Percentiles rank a stretch among this genome's conserved stretches.
Conservation (phyloP, 2,797 vertebrate species). For the Neostethus bicornis region DNA sequence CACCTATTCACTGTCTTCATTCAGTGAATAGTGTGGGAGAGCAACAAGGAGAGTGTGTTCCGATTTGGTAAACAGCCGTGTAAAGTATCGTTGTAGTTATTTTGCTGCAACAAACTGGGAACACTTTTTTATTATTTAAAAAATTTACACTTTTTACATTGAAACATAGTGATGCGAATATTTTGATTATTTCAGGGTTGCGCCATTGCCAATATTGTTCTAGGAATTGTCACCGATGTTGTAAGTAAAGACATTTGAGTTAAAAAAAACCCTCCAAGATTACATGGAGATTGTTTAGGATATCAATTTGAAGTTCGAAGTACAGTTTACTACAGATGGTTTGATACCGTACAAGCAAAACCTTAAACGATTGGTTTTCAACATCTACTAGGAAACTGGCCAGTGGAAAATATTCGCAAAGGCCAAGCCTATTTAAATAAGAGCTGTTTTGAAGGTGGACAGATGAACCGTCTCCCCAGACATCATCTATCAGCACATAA, state of each 20-base stretch:
- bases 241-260: conserved; percentile 42
- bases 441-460: background rate
- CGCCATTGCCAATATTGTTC: no score
- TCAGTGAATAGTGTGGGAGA: no score
- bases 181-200: no score
- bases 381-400: background rate
- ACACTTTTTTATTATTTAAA: no score
- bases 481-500: background rate
- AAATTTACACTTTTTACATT: no score
- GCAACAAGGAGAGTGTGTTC: no score
- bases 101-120: no score
- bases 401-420: background rate
- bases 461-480: background rate
- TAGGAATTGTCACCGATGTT: no score
- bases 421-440: background rate
- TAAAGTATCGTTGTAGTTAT: no score
- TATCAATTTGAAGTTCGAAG: background rate
- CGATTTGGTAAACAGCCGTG: no score
- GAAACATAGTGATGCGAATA: no score
- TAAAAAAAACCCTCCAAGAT: conserved; percentile 8
- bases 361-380: background rate
- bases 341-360: background rate
- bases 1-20: no score
- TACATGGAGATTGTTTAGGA: conserved; percentile 20
- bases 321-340: background rate